phyloP scores from a whole-genome alignment of 2,888 invertebrate species.

The Odontothrips loti region DNA sequence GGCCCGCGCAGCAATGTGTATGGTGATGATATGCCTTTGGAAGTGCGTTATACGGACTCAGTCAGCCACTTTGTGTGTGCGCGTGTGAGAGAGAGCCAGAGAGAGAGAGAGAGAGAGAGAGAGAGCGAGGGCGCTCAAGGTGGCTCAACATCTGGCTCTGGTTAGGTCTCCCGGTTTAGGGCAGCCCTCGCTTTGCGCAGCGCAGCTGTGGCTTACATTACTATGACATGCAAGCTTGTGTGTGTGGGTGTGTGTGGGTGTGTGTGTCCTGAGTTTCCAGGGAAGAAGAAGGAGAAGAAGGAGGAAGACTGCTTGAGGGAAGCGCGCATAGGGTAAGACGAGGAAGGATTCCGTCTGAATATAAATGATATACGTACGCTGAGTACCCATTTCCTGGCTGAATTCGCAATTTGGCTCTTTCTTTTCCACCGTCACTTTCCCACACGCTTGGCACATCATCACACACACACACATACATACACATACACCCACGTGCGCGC shows the following conservation, averaged over 20 bases:
- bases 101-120: constrained; percentile 6
- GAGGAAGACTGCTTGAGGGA: background rate
- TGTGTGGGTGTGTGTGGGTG: background rate
- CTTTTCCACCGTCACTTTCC: background rate
- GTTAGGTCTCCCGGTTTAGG: constrained; percentile 12
- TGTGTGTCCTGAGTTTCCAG: background rate
- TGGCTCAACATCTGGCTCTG: constrained; percentile 22
- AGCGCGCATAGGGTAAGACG: background rate
- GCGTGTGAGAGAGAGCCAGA: background rate
- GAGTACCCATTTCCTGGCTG: constrained; percentile 11
- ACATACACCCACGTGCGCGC: no score
- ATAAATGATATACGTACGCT: constrained; percentile 4
- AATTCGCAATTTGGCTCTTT: background rate
- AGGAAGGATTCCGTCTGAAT: background rate
- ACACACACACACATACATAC: background rate
- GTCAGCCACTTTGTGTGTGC: background rate
- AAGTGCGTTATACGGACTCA: constrained; percentile 11
- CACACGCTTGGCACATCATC: background rate
- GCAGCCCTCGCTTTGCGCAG: background rate
- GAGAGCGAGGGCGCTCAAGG: background rate
- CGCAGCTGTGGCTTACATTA: constrained; percentile 23
- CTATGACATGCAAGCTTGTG: constrained; percentile 2
- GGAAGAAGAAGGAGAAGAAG: background rate
- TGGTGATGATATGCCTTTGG: constrained; percentile 24
- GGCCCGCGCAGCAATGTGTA: constrained; percentile 1